phyloP scores from a whole-genome alignment of 2,113 vertebrate species.

The Pedionomus torquatus region DNA sequence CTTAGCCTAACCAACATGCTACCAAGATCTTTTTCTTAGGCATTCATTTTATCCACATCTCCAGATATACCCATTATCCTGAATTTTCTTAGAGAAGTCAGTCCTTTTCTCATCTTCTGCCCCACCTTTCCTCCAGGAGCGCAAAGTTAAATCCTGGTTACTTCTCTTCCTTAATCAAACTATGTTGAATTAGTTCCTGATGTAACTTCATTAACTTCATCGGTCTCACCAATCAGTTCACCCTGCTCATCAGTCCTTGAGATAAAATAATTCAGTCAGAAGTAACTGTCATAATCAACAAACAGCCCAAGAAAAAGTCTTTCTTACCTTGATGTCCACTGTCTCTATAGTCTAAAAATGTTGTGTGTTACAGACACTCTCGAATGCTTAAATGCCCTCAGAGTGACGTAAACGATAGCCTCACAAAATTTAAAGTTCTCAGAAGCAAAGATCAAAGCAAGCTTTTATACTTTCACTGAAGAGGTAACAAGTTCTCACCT shows the following conservation, averaged over 20 bases:
- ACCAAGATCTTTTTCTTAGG: neutral
- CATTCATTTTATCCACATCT: neutral
- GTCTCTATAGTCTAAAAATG: neutral
- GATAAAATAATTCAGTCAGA: neutral
- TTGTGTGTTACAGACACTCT: neutral
- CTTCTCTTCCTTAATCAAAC: neutral
- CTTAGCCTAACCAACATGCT: neutral
- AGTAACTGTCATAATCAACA: neutral
- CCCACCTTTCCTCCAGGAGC: neutral
- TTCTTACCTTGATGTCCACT: neutral
- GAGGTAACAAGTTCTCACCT: neutral
- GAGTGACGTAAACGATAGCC: neutral
- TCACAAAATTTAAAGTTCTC: neutral
- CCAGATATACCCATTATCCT: neutral
- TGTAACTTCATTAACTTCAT: neutral
- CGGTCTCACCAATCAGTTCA: neutral
- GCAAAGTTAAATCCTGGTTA: neutral
- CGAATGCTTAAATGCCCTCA: neutral
- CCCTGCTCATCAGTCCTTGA: neutral
- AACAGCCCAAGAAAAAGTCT: neutral
- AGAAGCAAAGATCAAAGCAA: neutral
- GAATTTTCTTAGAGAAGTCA: neutral
- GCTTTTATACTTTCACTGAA: neutral
- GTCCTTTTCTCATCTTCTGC: neutral
- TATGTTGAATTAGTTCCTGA: neutral